These are phyloP conservation scores for Acropternis orthonyx DNA, from an alignment of 2,797 vertebrate genomes.

Conservation along the genomic window DNA sequence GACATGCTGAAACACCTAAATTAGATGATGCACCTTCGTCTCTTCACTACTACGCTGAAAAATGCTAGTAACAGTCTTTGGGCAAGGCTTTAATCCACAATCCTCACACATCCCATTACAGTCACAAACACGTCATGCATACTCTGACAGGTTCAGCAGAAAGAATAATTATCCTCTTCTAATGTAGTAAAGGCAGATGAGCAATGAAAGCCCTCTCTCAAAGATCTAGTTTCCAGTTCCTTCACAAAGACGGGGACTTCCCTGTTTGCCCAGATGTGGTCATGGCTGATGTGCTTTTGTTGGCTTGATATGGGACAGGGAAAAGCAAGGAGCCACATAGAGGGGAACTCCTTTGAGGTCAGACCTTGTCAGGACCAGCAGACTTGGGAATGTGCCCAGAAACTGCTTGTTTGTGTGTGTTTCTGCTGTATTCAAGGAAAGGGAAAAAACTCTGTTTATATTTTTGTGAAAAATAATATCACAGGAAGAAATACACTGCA, in stretches of 20 bases:
- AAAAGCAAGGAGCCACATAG: background rate
- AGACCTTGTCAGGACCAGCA: background rate
- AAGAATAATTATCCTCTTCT: background rate
- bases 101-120: background rate
- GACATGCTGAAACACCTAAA: background rate
- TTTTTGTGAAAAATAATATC: background rate
- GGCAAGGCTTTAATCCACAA: slow-evolving; percentile 30
- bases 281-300: background rate
- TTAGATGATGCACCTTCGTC: background rate
- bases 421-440: background rate
- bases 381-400: background rate
- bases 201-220: background rate
- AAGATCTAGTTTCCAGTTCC: background rate
- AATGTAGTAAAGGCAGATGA: background rate
- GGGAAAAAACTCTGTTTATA: background rate
- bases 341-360: background rate
- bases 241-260: background rate
- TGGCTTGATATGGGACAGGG: background rate
- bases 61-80: slow-evolving; percentile 18
- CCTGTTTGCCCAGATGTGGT: background rate
- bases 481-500: background rate
- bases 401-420: background rate
- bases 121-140: background rate
- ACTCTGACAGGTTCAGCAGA: background rate
- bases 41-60: background rate